A percentile compares a stretch with the other conserved stretches of the same genome.
Evolutionary conservation across 2,888 invertebrate genomes (phyloP).

Genomic region (Scaptodrosophila latifasciaeformis): DNA sequence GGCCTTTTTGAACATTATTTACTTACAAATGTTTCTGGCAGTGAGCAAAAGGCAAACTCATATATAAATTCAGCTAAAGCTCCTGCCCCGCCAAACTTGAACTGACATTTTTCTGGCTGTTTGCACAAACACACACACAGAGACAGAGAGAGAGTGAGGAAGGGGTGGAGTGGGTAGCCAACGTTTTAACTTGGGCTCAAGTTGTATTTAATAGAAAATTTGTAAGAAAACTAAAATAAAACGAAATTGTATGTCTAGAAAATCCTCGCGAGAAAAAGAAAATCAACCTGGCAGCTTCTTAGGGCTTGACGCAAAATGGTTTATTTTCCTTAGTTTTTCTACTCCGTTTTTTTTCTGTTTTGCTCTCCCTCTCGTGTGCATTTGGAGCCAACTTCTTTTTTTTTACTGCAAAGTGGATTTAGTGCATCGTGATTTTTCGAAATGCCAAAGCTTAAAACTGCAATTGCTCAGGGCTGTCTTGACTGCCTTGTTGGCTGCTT

Average conservation of each 20-base stretch:
- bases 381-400: slow-evolving; percentile 25
- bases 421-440: slow-evolving; percentile 61
- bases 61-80: slow-evolving; percentile 16
- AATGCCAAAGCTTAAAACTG: slow-evolving; percentile 60
- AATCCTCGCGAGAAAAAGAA: slow-evolving; percentile 35
- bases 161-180: too few species aligned
- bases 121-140: background rate
- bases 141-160: background rate
- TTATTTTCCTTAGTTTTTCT: too few species aligned
- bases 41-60: slow-evolving; percentile 3
- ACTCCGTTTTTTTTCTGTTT: slow-evolving; percentile 4
- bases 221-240: slow-evolving; percentile 11
- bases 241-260: slow-evolving; percentile 23
- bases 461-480: slow-evolving; percentile 40
- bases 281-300: slow-evolving; percentile 43
- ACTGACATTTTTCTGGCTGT: slow-evolving; percentile 27
- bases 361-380: slow-evolving; percentile 7
- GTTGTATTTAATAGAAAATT: slow-evolving; percentile 36
- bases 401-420: slow-evolving; percentile 44
- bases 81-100: slow-evolving; percentile 25
- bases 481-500: background rate
- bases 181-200: slow-evolving; percentile 30
- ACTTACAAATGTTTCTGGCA: slow-evolving; percentile 34
- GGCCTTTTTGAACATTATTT: slow-evolving; percentile 39
- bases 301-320: slow-evolving; percentile 16